These are phyloP conservation scores for Zosterops lateralis DNA, from an alignment of 2,113 vertebrate species.

Conservation along the genomic window DNA sequence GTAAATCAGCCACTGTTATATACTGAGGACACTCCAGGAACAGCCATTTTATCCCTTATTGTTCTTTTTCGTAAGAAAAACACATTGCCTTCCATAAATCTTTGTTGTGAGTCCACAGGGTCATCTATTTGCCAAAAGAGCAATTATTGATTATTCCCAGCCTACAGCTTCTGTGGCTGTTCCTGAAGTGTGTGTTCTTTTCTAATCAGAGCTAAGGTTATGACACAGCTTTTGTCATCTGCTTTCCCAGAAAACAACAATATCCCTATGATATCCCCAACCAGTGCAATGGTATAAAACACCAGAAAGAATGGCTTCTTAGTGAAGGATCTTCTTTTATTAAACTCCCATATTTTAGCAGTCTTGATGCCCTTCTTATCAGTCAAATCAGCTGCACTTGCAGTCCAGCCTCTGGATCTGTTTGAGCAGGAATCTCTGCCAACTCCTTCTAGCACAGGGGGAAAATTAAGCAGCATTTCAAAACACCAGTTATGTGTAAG, in stretches of 20 bases:
- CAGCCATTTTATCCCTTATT: slow-evolving; percentile 37
- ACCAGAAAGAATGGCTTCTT: background rate
- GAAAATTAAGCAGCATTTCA: background rate
- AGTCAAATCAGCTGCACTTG: background rate
- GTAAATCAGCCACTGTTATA: slow-evolving; percentile 39
- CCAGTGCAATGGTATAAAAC: background rate
- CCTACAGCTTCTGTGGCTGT: background rate
- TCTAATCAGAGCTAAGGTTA: slow-evolving; percentile 55
- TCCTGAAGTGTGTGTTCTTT: slow-evolving; percentile 45
- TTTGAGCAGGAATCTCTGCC: background rate
- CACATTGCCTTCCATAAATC: slow-evolving; percentile 48
- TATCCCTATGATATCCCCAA: background rate
- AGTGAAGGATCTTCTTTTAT: slow-evolving; percentile 18
- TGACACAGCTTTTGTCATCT: slow-evolving; percentile 35
- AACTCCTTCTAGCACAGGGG: background rate
- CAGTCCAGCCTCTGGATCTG: background rate
- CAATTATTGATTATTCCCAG: slow-evolving; percentile 64
- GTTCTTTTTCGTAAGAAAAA: slow-evolving; percentile 59
- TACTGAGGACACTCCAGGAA: slow-evolving; percentile 17
- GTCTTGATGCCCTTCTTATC: background rate
- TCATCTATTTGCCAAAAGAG: slow-evolving; percentile 61
- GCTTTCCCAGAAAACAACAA: slow-evolving; percentile 8
- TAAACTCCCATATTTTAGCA: slow-evolving; percentile 30
- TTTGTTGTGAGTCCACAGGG: slow-evolving; percentile 45
- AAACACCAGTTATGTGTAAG: background rate